Conservation (phyloP, 2,797 vertebrate genomes). For the Merluccius polli region DNA sequence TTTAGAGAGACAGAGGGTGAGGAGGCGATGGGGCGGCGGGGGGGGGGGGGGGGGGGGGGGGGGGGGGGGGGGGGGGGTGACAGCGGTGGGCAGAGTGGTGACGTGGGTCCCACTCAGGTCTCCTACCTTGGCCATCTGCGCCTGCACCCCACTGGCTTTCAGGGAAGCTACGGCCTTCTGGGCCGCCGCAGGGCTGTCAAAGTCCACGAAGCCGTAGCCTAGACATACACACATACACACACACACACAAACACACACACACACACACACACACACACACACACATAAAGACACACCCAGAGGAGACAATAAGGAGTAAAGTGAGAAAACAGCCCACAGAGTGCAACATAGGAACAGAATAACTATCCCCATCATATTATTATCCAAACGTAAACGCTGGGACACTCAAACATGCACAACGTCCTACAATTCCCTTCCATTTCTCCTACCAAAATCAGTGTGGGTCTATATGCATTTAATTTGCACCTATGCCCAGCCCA, state of each 20-base stretch:
- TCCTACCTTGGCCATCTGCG: conserved; percentile 98
- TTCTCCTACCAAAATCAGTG: neutral
- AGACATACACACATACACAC: conserved; percentile 14
- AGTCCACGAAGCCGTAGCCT: conserved; percentile 98
- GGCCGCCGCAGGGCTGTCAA: conserved; percentile 95
- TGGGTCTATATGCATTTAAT: neutral
- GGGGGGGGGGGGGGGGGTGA: neutral
- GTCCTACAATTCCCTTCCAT: neutral
- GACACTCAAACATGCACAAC: neutral
- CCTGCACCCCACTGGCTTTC: conserved; percentile 97
- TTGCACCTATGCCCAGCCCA: neutral
- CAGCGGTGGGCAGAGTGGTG: neutral
- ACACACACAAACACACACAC: conserved; percentile 2
- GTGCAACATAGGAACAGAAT: neutral
- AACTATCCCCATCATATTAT: neutral
- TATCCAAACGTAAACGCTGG: neutral
- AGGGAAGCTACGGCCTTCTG: conserved; percentile 98
- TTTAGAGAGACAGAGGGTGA: neutral
- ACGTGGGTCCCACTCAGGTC: neutral
- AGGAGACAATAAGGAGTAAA: neutral
- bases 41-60: no score
- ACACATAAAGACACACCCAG: neutral
- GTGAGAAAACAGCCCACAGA: neutral
- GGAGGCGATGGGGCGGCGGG: neutral
- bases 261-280: neutral